phyloP scores from a whole-genome alignment of 2,113 vertebrate genomes.

The Pica pica region DNA sequence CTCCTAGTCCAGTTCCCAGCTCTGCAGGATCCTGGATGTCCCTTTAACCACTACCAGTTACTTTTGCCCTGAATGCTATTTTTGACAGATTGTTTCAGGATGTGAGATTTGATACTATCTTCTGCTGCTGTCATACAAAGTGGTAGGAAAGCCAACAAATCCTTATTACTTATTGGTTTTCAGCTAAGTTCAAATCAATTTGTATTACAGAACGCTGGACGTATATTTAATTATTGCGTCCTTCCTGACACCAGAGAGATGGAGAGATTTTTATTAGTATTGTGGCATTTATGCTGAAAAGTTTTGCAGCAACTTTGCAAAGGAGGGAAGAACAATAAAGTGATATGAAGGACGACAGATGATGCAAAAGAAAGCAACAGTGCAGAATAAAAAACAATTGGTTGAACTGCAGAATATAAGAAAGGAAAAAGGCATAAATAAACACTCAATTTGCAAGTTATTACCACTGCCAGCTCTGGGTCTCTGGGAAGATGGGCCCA shows the following conservation, averaged over 20 bases:
- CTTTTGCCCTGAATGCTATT: not conserved
- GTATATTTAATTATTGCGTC: not conserved
- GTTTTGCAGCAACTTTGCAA: not conserved
- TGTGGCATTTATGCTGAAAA: not conserved
- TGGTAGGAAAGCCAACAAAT: conserved; percentile 30
- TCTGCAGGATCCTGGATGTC: not conserved
- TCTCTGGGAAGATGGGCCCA: not conserved
- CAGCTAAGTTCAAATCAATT: conserved; percentile 39
- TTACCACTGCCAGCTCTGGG: not conserved
- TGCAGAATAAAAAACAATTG: not conserved
- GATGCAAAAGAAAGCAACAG: not conserved
- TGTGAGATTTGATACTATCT: not conserved
- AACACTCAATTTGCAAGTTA: not conserved
- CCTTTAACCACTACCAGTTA: not conserved
- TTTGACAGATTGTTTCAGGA: not conserved
- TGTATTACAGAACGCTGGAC: not conserved
- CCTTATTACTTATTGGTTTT: conserved; percentile 53
- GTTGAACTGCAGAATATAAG: not conserved
- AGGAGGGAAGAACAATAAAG: not conserved
- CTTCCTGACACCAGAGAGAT: not conserved
- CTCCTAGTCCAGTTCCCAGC: not conserved
- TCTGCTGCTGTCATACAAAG: conserved; percentile 12
- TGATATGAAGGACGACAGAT: not conserved
- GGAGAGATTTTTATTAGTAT: not conserved
- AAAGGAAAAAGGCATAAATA: not conserved